These are phyloP conservation scores for Karalla daura DNA, from an alignment of 2,797 vertebrate genomes.

Conservation along the genomic window DNA sequence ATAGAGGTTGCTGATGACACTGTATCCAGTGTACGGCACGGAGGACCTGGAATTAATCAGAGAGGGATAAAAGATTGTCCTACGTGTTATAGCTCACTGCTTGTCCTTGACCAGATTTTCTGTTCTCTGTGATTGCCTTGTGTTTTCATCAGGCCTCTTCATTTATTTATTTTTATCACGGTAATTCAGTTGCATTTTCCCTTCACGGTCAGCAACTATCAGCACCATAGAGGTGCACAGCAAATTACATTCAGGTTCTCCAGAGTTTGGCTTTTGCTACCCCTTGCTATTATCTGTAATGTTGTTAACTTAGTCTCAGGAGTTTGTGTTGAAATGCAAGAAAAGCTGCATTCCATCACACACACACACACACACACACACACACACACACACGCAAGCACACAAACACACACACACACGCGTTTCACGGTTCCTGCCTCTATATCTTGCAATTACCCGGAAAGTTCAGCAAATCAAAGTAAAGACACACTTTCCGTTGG, in stretches of 20 bases:
- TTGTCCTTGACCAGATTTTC: slow-evolving; percentile 68
- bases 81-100: slow-evolving; percentile 57
- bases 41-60: slow-evolving; percentile 77
- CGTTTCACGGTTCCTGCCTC: background rate
- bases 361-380: slow-evolving; percentile 1
- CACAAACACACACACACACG: slow-evolving; percentile 1
- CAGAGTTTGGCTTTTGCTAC: slow-evolving; percentile 36
- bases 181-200: slow-evolving; percentile 63
- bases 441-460: background rate
- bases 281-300: slow-evolving; percentile 42
- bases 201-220: slow-evolving; percentile 56
- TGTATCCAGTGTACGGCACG: slow-evolving; percentile 45
- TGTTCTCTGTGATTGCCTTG: slow-evolving; percentile 65
- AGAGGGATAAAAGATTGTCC: slow-evolving; percentile 71
- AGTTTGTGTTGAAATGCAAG: slow-evolving; percentile 26
- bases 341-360: slow-evolving; percentile 7
- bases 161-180: slow-evolving; percentile 56
- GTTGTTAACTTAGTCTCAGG: slow-evolving; percentile 23
- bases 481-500: background rate
- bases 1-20: slow-evolving; percentile 70
- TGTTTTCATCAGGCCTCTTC: slow-evolving; percentile 60
- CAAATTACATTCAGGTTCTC: slow-evolving; percentile 53
- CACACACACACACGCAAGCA: background rate
- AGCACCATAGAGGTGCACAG: slow-evolving; percentile 40
- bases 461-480: background rate